Evolutionary conservation across 2,797 vertebrate genomes (phyloP), one percentile per base, ranked within the genome.

Genomic region (Alfaro cultratus): DNA sequence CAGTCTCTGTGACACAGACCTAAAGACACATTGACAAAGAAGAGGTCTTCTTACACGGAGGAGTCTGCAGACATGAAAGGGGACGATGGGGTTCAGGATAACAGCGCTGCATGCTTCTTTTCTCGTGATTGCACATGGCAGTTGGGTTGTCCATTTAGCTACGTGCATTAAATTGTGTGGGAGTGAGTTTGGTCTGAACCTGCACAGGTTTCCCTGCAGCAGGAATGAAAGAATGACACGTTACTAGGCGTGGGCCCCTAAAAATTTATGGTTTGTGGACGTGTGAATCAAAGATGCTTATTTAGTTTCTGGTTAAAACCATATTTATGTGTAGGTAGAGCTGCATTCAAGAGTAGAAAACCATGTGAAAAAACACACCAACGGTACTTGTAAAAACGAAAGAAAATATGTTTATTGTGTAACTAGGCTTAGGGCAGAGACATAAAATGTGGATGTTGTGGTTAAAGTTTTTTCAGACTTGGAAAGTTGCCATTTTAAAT

Each of bases 1-100:
- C 91, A 91, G 91, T 88, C 85, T 92, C 91, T 88, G 80, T 89
- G 91, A 92, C 86, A 91, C 89, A 77, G 79, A 83, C 79, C 78
- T 84, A 89, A 88, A 93, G 93, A 93, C 80, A 89, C 87, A 91
- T 82, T 92, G 90, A 93, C 88, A 93, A 92, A 90, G 89, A 89
- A 43, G 90, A 91, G 92, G 92, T 94, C 93, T 84, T 84, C 88
- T 90, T 90, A 90, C 84, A 80, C 77, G 79, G 84, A 77, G 79
- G 80, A 85, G 83, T 76, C 87, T 73, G 78, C n/a, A 68, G 60
- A n/a, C 88, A 83, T 82, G 85, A 89, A 83, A 89, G 90, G 87
- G 67, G 67, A 87, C 68, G 87, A 84, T 86, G 29, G 36, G 80
- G 81, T n/a, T 21, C 76, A 23, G 74, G 85, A 85, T 78, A 82